Percentiles rank a stretch among this genome's conserved stretches.
phyloP scores from a whole-genome alignment of 2,113 vertebrate genomes.

The Xyrauchen texanus region DNA sequence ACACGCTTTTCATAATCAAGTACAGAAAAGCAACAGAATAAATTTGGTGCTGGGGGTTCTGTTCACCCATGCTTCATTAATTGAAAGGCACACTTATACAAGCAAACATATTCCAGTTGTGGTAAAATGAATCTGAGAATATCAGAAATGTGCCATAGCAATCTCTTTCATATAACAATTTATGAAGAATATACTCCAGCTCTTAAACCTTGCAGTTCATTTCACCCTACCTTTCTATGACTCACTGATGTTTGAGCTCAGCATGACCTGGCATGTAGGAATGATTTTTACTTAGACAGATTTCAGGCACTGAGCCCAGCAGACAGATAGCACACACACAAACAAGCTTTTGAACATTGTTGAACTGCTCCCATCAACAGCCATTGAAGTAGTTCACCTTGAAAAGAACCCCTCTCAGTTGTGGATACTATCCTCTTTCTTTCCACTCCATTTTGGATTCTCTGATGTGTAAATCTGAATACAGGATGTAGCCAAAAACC shows the following conservation, averaged over 20 bases:
- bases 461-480: constrained; percentile 29
- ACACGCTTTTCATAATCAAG: too few species aligned
- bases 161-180: background rate
- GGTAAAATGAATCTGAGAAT: constrained; percentile 32
- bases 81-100: constrained; percentile 7
- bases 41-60: too few species aligned
- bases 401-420: constrained; percentile 20
- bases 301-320: constrained; percentile 34
- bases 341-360: constrained; percentile 19
- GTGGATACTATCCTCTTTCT: background rate
- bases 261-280: constrained; percentile 44
- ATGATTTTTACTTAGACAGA: constrained; percentile 37
- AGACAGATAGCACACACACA: background rate
- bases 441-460: constrained; percentile 2
- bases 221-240: constrained; percentile 34
- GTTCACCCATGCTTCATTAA: background rate
- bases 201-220: constrained; percentile 14
- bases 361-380: constrained; percentile 13
- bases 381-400: constrained; percentile 29
- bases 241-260: constrained; percentile 30
- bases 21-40: too few species aligned
- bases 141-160: constrained; percentile 23
- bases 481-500: constrained; percentile 19
- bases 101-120: constrained; percentile 35
- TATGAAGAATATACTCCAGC: constrained; percentile 13